Evolutionary conservation across 2,888 invertebrate genomes (phyloP).

Genomic region (Brachyptera putata): DNA sequence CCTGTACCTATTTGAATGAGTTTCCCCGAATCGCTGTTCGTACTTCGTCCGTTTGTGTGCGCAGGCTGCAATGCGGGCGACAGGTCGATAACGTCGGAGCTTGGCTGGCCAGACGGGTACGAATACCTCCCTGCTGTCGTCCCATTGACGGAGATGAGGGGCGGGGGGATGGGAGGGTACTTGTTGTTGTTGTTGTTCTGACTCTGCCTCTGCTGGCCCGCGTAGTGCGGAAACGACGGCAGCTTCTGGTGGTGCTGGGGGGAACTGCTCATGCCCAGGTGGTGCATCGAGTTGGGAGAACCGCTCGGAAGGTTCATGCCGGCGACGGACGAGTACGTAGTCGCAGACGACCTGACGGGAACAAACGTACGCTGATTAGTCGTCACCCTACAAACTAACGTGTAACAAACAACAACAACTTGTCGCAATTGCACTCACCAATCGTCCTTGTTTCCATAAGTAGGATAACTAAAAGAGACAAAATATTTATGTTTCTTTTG

Average conservation of each 20-base stretch:
- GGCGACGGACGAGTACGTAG: slow-evolving; percentile 40
- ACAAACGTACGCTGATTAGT: slow-evolving; percentile 31
- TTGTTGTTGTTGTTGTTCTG: slow-evolving; percentile 34
- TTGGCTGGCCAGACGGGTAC: slow-evolving; percentile 34
- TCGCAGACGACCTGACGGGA: slow-evolving; percentile 47
- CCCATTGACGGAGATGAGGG: slow-evolving; percentile 51
- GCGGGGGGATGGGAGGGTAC: slow-evolving; percentile 47
- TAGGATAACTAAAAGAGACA: slow-evolving; percentile 51
- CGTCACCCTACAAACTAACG: background rate
- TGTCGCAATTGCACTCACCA: slow-evolving; percentile 48
- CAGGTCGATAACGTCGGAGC: slow-evolving; percentile 50
- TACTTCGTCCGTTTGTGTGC: slow-evolving; percentile 31
- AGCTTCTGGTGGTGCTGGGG: slow-evolving; percentile 32
- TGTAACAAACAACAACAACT: no score
- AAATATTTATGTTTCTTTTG: slow-evolving; percentile 38
- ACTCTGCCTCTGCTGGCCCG: slow-evolving; percentile 27
- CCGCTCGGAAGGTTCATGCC: slow-evolving; percentile 27
- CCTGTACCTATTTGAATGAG: slow-evolving; percentile 57
- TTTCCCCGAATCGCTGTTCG: slow-evolving; percentile 44
- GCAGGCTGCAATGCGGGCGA: slow-evolving; percentile 49
- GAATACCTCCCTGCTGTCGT: slow-evolving; percentile 29
- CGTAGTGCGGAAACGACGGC: slow-evolving; percentile 28
- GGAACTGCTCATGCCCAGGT: slow-evolving; percentile 23
- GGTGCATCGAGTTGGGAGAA: slow-evolving; percentile 29
- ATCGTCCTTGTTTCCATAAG: slow-evolving; percentile 54